Evolutionary conservation across 2,797 vertebrate genomes (phyloP).

Genomic region (Emydoidea blandingii): DNA sequence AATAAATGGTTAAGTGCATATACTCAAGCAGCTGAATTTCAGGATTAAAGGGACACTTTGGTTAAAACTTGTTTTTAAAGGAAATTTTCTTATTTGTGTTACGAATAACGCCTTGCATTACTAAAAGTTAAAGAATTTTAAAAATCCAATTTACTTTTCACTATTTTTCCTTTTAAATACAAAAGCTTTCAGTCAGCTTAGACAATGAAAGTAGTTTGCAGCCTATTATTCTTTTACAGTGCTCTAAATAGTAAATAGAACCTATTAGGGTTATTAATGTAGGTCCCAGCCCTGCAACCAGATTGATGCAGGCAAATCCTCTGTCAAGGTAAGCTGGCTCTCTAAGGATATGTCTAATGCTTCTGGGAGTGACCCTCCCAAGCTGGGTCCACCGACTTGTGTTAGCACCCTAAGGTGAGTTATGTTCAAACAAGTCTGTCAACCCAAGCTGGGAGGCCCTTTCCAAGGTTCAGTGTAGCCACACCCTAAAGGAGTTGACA

Average conservation of each 20-base stretch:
- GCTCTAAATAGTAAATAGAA: not conserved
- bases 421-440: too few relatives aligned
- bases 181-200: not conserved
- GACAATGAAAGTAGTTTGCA: not conserved
- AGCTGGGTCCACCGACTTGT: too few relatives aligned
- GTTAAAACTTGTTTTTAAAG: not conserved
- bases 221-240: conserved; percentile 4
- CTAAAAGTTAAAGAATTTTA: not conserved
- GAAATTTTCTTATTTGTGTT: not conserved
- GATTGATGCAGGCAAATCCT: not conserved
- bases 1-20: not conserved
- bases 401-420: too few relatives aligned
- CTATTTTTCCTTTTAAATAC: not conserved
- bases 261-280: not conserved
- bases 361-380: too few relatives aligned
- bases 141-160: not conserved
- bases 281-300: not conserved
- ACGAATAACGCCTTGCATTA: not conserved
- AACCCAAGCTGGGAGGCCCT: too few relatives aligned
- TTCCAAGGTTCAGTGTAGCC: too few relatives aligned
- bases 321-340: not conserved
- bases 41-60: not conserved
- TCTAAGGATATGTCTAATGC: not conserved
- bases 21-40: not conserved
- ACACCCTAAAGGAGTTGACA: too few relatives aligned